These are phyloP conservation scores for Acanthaster planci DNA, from an alignment of 35 echinoderm and acorn worm species.

Conservation along the genomic window DNA sequence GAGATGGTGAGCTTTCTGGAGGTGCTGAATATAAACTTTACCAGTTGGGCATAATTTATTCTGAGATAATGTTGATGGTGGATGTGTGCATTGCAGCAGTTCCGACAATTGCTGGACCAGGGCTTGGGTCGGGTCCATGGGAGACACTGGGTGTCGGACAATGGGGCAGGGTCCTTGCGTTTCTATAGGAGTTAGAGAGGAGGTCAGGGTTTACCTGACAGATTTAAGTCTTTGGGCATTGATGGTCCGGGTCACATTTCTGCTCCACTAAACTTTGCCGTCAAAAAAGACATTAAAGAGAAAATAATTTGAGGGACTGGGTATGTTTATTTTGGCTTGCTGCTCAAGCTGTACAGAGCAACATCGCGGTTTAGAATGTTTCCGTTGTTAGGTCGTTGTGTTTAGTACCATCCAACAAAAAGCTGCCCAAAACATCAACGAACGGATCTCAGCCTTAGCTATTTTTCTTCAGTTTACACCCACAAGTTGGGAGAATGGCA, in stretches of 20 bases:
- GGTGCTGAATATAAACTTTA: neutral
- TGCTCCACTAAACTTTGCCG: neutral
- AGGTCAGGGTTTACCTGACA: neutral
- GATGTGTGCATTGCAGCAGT: too few species aligned
- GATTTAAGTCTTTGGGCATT: neutral
- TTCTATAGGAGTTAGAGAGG: neutral
- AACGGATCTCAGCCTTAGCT: neutral
- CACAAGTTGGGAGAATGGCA: neutral
- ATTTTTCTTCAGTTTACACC: neutral
- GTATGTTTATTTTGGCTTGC: neutral
- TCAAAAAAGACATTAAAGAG: neutral
- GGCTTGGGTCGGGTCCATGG: too few species aligned
- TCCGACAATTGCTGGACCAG: too few species aligned
- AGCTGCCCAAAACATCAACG: neutral
- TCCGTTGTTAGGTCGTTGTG: neutral
- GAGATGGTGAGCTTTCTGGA: neutral
- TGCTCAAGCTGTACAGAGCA: neutral
- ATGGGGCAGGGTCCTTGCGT: neutral
- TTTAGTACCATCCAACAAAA: neutral
- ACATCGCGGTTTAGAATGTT: neutral
- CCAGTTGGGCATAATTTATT: too few species aligned
- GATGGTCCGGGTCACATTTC: neutral
- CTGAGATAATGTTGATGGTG: too few species aligned
- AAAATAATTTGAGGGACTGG: neutral
- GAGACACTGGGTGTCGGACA: neutral